These are phyloP conservation scores for Rhaphigaster nebulosa DNA, from an alignment of 2,888 invertebrate species.

Conservation along the genomic window DNA sequence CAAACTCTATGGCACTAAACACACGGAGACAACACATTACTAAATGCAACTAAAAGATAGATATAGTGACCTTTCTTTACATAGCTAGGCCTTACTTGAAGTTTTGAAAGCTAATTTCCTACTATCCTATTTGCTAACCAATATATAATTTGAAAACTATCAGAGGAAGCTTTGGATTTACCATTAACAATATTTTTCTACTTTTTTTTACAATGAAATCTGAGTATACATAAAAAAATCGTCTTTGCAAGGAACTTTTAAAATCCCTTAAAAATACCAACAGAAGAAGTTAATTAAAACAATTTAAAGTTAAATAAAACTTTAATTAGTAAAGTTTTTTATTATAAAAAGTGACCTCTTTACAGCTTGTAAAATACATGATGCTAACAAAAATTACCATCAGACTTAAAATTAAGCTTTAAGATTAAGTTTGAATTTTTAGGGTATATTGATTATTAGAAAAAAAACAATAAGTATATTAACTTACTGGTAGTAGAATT, in stretches of 20 bases:
- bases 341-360: neutral
- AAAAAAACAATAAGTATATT: neutral
- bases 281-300: neutral
- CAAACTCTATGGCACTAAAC: neutral
- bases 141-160: neutral
- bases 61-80: neutral
- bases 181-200: neutral
- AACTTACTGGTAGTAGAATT: neutral
- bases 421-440: neutral
- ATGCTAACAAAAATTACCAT: neutral
- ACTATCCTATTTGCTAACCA: neutral
- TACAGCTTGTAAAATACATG: neutral
- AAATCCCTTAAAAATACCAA: neutral
- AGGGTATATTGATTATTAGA: neutral
- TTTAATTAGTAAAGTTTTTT: neutral
- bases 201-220: too few relatives aligned
- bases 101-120: neutral
- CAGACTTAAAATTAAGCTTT: neutral
- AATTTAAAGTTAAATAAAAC: neutral
- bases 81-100: neutral
- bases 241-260: too few relatives aligned
- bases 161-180: neutral
- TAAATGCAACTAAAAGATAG: neutral
- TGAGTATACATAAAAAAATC: too few relatives aligned
- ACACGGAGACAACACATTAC: neutral